These are phyloP conservation scores for Melikaiella ostensackeni DNA, from an alignment of 2,888 invertebrate species.

Conservation along the genomic window DNA sequence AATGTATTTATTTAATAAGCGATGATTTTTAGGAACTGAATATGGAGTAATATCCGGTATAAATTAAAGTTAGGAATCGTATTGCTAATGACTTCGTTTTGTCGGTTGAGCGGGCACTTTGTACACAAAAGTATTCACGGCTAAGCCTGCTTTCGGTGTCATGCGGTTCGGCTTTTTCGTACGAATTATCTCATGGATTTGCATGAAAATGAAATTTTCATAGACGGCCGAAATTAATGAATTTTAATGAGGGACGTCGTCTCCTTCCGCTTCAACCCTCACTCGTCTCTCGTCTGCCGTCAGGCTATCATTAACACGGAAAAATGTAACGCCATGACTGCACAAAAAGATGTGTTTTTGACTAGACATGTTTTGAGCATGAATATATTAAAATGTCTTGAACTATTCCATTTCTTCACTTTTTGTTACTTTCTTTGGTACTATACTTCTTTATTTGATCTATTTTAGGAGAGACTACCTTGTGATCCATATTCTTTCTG, in stretches of 20 bases:
- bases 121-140: constrained; percentile 36
- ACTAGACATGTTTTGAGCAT: not conserved
- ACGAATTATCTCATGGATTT: constrained; percentile 69
- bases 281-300: constrained; percentile 48
- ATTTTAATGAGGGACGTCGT: constrained; percentile 73
- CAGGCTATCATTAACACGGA: constrained; percentile 60
- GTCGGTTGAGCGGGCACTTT: constrained; percentile 38
- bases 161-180: constrained; percentile 58
- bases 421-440: too few species aligned
- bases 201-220: constrained; percentile 76
- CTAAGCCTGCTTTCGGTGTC: constrained; percentile 52
- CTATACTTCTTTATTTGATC: too few species aligned
- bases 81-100: constrained; percentile 29
- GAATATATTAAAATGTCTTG: not conserved
- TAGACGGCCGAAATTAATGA: constrained; percentile 74
- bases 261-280: constrained; percentile 52
- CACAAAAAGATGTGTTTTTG: not conserved
- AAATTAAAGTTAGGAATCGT: constrained; percentile 7
- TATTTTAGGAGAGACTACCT: too few species aligned
- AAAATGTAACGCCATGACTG: constrained; percentile 59
- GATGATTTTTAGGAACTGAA: too few species aligned
- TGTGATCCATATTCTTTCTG: too few species aligned
- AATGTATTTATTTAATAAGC: too few species aligned
- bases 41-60: not conserved
- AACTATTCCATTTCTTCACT: too few species aligned